A percentile compares a stretch with the other conserved stretches of the same genome.
phyloP scores from a whole-genome alignment of 2,113 vertebrate genomes.

The Proteles cristata region DNA sequence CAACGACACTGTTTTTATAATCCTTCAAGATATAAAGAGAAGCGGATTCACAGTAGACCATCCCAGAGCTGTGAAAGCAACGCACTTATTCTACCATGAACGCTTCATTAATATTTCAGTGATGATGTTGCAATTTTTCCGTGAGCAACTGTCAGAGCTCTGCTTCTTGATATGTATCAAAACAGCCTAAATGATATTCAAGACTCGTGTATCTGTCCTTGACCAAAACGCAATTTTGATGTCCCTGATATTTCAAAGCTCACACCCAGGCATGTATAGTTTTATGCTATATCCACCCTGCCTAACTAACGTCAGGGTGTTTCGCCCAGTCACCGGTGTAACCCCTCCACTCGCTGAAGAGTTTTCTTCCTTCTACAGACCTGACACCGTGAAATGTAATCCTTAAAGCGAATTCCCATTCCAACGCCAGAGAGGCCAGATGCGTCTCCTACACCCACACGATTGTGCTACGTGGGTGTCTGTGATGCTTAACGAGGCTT shows the following conservation, averaged over 20 bases:
- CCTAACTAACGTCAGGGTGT: not conserved
- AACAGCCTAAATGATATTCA: not conserved
- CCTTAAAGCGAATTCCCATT: not conserved
- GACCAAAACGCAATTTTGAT: not conserved
- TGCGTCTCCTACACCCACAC: not conserved
- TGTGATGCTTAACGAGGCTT: not conserved
- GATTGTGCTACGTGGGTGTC: not conserved
- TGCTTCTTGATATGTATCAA: conserved; percentile 32
- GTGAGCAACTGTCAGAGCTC: conserved; percentile 29
- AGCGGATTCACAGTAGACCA: not conserved
- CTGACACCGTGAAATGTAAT: not conserved
- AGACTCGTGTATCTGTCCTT: not conserved
- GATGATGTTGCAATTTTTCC: conserved; percentile 84
- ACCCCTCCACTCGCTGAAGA: not conserved
- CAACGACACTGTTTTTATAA: not conserved
- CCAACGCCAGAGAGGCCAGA: not conserved
- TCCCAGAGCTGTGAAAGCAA: not conserved
- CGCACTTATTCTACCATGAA: conserved; percentile 47
- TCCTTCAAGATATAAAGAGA: not conserved
- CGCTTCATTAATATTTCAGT: conserved; percentile 80
- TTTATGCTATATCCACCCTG: not conserved
- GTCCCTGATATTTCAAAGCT: not conserved
- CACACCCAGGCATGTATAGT: too few species aligned
- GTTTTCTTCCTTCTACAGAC: not conserved
- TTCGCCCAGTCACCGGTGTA: not conserved